These are phyloP conservation scores for Serinus canaria DNA, from an alignment of 2,113 vertebrate species.

Conservation along the genomic window DNA sequence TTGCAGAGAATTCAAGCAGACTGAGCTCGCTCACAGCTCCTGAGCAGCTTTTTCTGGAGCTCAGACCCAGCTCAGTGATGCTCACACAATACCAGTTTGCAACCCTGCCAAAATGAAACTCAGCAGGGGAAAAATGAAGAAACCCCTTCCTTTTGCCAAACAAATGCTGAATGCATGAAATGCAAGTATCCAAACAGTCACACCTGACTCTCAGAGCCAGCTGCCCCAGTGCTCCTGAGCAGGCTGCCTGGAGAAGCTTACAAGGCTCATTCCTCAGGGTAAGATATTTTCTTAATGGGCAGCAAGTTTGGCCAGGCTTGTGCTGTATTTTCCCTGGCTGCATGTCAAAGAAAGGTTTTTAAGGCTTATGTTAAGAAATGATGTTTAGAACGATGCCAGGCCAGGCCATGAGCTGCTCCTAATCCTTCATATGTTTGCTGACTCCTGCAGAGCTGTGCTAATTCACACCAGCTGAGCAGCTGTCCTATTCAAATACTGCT, in stretches of 20 bases:
- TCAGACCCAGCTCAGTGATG: neutral
- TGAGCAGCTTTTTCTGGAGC: neutral
- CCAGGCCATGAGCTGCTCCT: neutral
- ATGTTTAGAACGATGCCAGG: conserved; percentile 3
- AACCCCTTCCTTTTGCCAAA: neutral
- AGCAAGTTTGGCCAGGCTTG: neutral
- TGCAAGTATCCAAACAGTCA: neutral
- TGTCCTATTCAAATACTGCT: neutral
- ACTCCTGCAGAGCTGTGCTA: conserved; percentile 16
- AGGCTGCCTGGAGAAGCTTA: neutral
- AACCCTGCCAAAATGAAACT: neutral
- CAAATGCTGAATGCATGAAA: neutral
- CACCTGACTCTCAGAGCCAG: neutral
- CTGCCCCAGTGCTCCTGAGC: neutral
- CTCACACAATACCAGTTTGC: neutral
- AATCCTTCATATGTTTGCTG: conserved; percentile 12
- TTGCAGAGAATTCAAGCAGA: neutral
- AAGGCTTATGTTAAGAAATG: conserved; percentile 24
- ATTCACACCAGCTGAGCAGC: conserved; percentile 31
- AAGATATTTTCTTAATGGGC: neutral
- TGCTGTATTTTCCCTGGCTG: neutral
- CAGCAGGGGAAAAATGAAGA: neutral
- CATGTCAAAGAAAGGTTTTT: neutral
- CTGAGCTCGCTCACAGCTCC: neutral
- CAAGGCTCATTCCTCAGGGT: neutral